These are phyloP conservation scores for Geococcyx californianus DNA, from an alignment of 2,113 vertebrate species.

Conservation along the genomic window DNA sequence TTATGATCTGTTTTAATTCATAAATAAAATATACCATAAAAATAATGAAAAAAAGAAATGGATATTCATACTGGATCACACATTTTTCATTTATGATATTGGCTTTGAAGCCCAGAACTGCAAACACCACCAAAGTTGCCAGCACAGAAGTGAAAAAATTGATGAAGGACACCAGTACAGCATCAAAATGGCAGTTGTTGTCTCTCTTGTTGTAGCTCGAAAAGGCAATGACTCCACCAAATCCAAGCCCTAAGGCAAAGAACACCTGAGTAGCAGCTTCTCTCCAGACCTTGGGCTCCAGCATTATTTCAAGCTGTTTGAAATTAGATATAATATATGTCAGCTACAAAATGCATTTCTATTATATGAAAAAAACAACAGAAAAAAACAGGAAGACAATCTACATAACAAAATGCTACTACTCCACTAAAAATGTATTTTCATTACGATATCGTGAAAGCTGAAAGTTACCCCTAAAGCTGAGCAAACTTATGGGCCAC, in stretches of 20 bases:
- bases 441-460: neutral
- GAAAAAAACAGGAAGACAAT: neutral
- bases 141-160: slow-evolving; percentile 98
- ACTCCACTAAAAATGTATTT: neutral
- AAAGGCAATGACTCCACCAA: slow-evolving; percentile 97
- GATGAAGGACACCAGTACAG: slow-evolving; percentile 94
- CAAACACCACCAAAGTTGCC: slow-evolving; percentile 97
- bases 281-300: slow-evolving; percentile 94
- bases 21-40: slow-evolving; percentile 17
- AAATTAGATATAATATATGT: slow-evolving; percentile 71
- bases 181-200: slow-evolving; percentile 99
- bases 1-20: neutral
- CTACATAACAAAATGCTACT: neutral
- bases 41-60: slow-evolving; percentile 15
- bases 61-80: slow-evolving; percentile 79
- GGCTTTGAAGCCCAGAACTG: slow-evolving; percentile 97
- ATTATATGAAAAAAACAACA: slow-evolving; percentile 29
- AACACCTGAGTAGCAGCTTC: slow-evolving; percentile 98
- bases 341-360: slow-evolving; percentile 64
- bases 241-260: slow-evolving; percentile 96
- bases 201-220: slow-evolving; percentile 99
- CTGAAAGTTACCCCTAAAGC: neutral
- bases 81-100: slow-evolving; percentile 93
- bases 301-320: slow-evolving; percentile 94
- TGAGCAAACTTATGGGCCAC: neutral